Evolutionary conservation across 35 echinoderm and acorn worm species (phyloP).

Genomic region (Apostichopus californicus): DNA sequence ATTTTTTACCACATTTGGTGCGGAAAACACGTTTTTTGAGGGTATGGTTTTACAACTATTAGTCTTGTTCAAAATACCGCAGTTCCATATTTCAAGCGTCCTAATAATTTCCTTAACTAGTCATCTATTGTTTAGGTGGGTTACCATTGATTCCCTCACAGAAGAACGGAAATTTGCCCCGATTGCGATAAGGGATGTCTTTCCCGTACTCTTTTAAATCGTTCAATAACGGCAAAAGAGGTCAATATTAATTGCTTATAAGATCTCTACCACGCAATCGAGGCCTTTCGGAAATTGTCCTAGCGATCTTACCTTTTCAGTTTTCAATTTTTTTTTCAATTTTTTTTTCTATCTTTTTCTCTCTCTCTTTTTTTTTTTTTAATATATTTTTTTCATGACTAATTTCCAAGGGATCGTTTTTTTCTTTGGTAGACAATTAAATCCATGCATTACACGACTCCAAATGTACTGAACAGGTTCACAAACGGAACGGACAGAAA

Average conservation of each 20-base stretch:
- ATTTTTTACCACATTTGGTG: slow-evolving; percentile 40
- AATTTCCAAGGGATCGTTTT: too few species aligned
- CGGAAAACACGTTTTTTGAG: slow-evolving; percentile 53
- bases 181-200: slow-evolving; percentile 42
- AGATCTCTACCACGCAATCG: slow-evolving; percentile 41
- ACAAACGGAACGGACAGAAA: too few species aligned
- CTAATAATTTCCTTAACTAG: slow-evolving; percentile 39
- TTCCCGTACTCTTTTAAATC: slow-evolving; percentile 30
- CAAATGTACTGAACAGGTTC: too few species aligned
- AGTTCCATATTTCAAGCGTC: slow-evolving; percentile 44
- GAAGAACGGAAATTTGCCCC: slow-evolving; percentile 53
- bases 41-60: slow-evolving; percentile 30
- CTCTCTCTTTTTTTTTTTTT: too few species aligned
- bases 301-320: not conserved
- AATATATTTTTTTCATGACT: too few species aligned
- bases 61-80: slow-evolving; percentile 35
- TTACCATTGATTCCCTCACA: slow-evolving; percentile 23
- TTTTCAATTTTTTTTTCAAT: not conserved
- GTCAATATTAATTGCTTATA: slow-evolving; percentile 54
- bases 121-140: slow-evolving; percentile 30
- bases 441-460: too few species aligned
- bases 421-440: too few species aligned
- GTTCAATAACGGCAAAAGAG: slow-evolving; percentile 35
- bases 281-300: slow-evolving; percentile 57
- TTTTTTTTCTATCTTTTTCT: not conserved